Evolutionary conservation across 2,797 vertebrate species (phyloP).

Genomic region (Setipinna tenuifilis): DNA sequence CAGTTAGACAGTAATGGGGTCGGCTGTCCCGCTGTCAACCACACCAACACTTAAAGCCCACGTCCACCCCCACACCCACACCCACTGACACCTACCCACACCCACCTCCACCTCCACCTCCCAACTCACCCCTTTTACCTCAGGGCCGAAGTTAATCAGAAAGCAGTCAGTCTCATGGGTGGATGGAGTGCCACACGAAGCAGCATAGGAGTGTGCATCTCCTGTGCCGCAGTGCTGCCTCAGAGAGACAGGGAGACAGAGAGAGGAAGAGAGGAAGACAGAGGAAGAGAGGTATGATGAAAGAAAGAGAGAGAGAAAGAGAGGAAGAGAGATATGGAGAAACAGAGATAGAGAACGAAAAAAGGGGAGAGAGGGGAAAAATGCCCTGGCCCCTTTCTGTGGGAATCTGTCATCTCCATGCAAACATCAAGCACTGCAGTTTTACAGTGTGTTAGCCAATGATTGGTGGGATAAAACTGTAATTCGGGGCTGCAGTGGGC

Average conservation of each 20-base stretch:
- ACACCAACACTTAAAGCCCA: neutral
- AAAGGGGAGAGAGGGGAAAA: neutral
- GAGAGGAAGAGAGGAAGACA: neutral
- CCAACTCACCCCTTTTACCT: neutral
- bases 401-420: constrained; percentile 16
- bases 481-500: constrained; percentile 41
- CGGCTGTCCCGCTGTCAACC: neutral
- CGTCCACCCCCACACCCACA: neutral
- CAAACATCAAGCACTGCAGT: constrained; percentile 22
- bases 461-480: constrained; percentile 36
- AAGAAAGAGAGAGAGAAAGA: neutral
- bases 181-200: neutral
- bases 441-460: constrained; percentile 20
- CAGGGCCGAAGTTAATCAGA: neutral
- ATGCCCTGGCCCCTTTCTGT: neutral
- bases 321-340: neutral
- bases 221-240: constrained; percentile 3
- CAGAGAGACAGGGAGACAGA: neutral
- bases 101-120: neutral
- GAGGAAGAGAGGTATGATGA: neutral
- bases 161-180: constrained; percentile 6
- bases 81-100: neutral
- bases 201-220: neutral
- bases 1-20: constrained; percentile 32
- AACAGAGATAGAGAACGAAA: neutral